Evolutionary conservation across 2,888 invertebrate species (phyloP).

Genomic region (Macrosoma leucophasiata): DNA sequence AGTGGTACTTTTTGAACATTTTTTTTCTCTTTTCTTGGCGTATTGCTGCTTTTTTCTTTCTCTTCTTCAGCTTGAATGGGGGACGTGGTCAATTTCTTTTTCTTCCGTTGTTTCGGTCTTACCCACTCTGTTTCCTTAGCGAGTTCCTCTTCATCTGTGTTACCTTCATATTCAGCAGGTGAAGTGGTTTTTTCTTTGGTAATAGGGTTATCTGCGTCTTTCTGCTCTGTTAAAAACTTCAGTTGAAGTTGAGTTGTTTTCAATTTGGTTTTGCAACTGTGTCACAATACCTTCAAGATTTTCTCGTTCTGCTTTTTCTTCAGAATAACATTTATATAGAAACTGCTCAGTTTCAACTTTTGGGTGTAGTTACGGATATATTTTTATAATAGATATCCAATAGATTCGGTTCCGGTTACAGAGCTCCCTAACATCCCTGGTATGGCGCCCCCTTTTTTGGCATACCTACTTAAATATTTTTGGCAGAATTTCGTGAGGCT

Average conservation of each 20-base stretch:
- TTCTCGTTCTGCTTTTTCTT: neutral
- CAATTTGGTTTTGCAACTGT: neutral
- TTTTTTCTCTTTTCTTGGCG: neutral
- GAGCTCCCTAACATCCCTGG: too few species aligned
- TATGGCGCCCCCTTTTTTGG: too few species aligned
- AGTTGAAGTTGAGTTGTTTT: neutral
- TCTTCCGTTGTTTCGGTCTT: slow-evolving; percentile 5
- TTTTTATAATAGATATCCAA: too few species aligned
- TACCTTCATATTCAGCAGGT: neutral
- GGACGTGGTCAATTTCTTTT: slow-evolving; percentile 5
- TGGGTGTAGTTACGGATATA: neutral
- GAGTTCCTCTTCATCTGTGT: slow-evolving; percentile 10
- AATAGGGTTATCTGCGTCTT: neutral
- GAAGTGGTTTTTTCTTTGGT: neutral
- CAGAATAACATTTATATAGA: neutral
- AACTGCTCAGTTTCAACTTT: slow-evolving; percentile 1
- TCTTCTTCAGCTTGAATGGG: neutral
- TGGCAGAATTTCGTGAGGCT: too few species aligned
- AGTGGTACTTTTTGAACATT: neutral
- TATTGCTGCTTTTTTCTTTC: neutral
- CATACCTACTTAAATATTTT: too few species aligned
- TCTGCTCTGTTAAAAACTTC: neutral
- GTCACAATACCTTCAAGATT: neutral
- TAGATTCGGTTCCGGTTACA: too few species aligned
- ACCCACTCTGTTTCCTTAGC: slow-evolving; percentile 9